These are phyloP conservation scores for Dromococcyx pavoninus DNA, from an alignment of 2,797 vertebrate genomes.

Conservation along the genomic window DNA sequence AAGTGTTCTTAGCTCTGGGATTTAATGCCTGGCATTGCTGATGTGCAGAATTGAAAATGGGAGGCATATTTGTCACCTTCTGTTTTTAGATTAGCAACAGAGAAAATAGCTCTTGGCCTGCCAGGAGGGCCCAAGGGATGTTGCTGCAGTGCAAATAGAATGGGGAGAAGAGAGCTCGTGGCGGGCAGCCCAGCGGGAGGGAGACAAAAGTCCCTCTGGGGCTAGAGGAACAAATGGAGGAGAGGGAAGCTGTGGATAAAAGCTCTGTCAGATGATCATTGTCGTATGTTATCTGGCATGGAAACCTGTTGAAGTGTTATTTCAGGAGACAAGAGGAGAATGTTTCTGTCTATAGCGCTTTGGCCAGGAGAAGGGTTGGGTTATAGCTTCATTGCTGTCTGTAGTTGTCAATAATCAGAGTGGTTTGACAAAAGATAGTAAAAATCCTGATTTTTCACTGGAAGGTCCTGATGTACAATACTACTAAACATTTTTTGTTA, in stretches of 20 bases:
- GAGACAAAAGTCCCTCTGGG: not conserved
- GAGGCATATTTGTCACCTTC: not conserved
- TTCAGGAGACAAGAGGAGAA: not conserved
- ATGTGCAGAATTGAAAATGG: not conserved
- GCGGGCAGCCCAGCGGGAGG: fast-evolving
- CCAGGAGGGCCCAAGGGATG: not conserved
- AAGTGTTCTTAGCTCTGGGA: not conserved
- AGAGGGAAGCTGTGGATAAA: not conserved
- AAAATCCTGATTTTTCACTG: not conserved
- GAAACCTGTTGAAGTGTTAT: not conserved
- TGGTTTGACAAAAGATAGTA: not conserved
- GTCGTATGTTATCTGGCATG: not conserved
- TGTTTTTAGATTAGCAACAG: not conserved
- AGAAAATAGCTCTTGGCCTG: not conserved
- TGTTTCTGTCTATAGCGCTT: not conserved
- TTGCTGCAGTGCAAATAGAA: not conserved
- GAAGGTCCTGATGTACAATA: not conserved
- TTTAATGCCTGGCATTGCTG: not conserved
- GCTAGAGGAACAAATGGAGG: not conserved
- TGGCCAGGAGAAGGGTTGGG: not conserved
- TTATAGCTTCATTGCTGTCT: not conserved
- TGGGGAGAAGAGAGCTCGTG: not conserved
- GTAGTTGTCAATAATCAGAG: not conserved
- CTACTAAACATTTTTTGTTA: not conserved
- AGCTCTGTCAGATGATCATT: not conserved